Conservation (phyloP, 2,888 invertebrate species). For the Invenusta paracnida region DNA sequence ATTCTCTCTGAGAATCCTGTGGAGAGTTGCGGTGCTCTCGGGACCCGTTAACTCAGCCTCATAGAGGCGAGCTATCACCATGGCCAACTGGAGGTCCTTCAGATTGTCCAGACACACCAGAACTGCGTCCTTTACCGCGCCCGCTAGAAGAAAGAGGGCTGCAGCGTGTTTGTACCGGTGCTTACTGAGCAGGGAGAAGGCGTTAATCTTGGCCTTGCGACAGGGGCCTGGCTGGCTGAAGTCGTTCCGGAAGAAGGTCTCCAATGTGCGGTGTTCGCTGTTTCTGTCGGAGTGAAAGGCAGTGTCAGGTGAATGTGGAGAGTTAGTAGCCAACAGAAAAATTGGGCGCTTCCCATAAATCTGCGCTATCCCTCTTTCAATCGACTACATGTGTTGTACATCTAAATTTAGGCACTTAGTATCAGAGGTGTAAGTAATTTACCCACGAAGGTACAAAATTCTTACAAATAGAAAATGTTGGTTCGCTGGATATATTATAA, state of each 20-base stretch:
- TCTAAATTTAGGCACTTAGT: too few species aligned
- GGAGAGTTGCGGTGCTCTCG: slow-evolving; percentile 22
- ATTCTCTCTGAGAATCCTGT: neutral
- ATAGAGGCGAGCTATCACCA: slow-evolving; percentile 84
- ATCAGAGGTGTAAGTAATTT: too few species aligned
- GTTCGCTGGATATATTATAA: too few species aligned
- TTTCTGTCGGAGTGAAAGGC: too few species aligned
- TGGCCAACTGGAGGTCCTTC: slow-evolving; percentile 87
- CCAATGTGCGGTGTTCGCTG: slow-evolving; percentile 67
- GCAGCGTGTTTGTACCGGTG: slow-evolving; percentile 95
- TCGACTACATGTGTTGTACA: too few species aligned
- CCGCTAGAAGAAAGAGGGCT: slow-evolving; percentile 92
- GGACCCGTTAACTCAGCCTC: slow-evolving; percentile 68
- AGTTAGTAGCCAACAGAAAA: too few species aligned
- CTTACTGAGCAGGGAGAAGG: slow-evolving; percentile 84
- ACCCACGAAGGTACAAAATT: too few species aligned
- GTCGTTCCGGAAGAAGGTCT: slow-evolving; percentile 86
- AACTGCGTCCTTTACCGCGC: slow-evolving; percentile 85
- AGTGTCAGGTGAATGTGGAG: too few species aligned
- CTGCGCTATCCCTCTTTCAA: too few species aligned
- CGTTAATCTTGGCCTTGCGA: slow-evolving; percentile 94
- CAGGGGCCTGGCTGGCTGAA: slow-evolving; percentile 85
- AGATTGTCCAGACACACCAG: slow-evolving; percentile 79
- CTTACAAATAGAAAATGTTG: too few species aligned
- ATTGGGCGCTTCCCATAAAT: too few species aligned